A percentile compares a stretch with the other conserved stretches of the same genome.
Conservation (phyloP, 2,113 vertebrate genomes). For the Ia io region DNA sequence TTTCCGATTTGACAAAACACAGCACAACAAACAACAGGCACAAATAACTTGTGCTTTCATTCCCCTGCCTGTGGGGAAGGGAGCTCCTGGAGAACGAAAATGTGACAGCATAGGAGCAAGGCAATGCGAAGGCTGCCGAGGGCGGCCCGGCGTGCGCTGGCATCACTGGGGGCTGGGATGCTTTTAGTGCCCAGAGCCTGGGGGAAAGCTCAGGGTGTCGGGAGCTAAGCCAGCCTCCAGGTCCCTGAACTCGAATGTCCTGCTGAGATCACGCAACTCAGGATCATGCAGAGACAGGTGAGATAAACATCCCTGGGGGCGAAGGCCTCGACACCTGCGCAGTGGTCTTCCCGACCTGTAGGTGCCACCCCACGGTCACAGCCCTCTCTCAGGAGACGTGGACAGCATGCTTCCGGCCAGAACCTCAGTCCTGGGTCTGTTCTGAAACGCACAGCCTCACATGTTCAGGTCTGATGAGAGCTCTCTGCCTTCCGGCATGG, state of each 20-base stretch:
- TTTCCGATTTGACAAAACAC: background rate
- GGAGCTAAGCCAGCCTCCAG: rapidly evolving
- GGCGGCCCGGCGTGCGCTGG: rapidly evolving
- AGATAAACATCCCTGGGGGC: background rate
- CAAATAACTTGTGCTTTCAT: rapidly evolving
- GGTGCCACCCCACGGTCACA: rapidly evolving
- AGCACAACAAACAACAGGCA: rapidly evolving
- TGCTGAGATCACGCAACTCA: rapidly evolving
- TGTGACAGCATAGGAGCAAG: rapidly evolving
- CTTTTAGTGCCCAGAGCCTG: rapidly evolving
- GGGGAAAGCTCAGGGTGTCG: rapidly evolving
- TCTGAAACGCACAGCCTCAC: rapidly evolving
- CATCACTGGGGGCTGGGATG: rapidly evolving
- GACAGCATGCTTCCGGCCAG: rapidly evolving
- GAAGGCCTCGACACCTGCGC: background rate
- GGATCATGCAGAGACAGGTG: rapidly evolving
- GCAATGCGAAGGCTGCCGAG: rapidly evolving
- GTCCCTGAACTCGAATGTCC: rapidly evolving
- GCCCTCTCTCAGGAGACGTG: rapidly evolving
- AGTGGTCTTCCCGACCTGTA: rapidly evolving
- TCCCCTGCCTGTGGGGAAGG: rapidly evolving
- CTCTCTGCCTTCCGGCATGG: rapidly evolving
- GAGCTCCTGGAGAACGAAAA: rapidly evolving
- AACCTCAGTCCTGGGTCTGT: rapidly evolving
- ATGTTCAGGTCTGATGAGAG: rapidly evolving